Percentiles rank a stretch among this genome's conserved stretches.
phyloP scores from a whole-genome alignment of 2,888 invertebrate species.

The Molorchus minor region DNA sequence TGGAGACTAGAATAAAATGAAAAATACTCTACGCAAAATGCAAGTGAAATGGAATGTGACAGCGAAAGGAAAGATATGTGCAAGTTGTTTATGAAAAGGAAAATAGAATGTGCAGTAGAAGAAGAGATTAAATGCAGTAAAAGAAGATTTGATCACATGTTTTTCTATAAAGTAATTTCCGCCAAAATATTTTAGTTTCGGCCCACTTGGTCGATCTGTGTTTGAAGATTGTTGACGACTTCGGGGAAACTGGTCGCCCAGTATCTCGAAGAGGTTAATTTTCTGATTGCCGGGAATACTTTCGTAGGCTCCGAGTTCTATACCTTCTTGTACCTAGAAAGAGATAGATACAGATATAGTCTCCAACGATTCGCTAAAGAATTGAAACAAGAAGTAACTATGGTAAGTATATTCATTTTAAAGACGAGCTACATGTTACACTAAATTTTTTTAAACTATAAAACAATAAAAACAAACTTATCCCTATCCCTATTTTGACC shows the following conservation, averaged over 20 bases:
- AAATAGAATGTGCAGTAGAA: background rate
- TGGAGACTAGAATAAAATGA: conserved; percentile 23
- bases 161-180: conserved; percentile 12
- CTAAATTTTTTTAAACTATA: too few relatives aligned
- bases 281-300: conserved; percentile 86
- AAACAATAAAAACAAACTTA: too few relatives aligned
- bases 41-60: conserved; percentile 9
- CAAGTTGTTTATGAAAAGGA: background rate
- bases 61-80: background rate
- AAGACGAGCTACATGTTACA: too few relatives aligned
- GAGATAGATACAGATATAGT: too few relatives aligned
- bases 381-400: too few relatives aligned
- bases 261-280: conserved; percentile 83
- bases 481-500: too few relatives aligned
- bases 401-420: too few relatives aligned
- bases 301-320: conserved; percentile 86
- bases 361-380: too few relatives aligned
- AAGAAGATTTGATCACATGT: conserved; percentile 19
- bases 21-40: conserved; percentile 11
- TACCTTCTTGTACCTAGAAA: conserved; percentile 80
- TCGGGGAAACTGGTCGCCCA: conserved; percentile 89
- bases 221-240: conserved; percentile 87
- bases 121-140: conserved; percentile 1
- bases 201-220: conserved; percentile 86
- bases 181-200: conserved; percentile 64